These are phyloP conservation scores for Ochotona princeps DNA, from an alignment of 2,113 vertebrate genomes.

Conservation along the genomic window DNA sequence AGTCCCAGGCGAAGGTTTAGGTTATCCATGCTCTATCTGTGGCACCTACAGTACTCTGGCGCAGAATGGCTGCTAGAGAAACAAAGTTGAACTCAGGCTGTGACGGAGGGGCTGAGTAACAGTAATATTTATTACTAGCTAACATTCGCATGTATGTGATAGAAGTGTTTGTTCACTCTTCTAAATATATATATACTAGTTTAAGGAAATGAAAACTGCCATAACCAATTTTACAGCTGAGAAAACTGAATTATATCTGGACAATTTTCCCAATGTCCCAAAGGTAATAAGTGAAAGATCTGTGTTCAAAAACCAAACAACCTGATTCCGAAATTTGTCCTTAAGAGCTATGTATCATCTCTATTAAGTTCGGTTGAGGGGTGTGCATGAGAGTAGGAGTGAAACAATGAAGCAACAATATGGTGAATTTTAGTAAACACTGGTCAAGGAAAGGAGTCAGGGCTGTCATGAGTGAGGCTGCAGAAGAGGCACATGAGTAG, in stretches of 20 bases:
- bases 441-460: not conserved
- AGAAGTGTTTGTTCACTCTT: not conserved
- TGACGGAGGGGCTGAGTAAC: too few relatives aligned
- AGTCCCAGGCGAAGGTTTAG: too few relatives aligned
- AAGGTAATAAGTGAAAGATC: not conserved
- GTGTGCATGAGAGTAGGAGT: not conserved
- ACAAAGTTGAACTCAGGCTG: too few relatives aligned
- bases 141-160: not conserved
- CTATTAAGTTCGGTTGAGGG: not conserved
- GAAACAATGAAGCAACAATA: not conserved
- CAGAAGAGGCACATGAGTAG: not conserved
- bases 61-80: too few relatives aligned
- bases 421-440: not conserved
- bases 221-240: not conserved
- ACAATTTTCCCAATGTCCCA: not conserved
- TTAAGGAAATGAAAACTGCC: too few relatives aligned
- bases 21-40: too few relatives aligned
- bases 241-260: not conserved
- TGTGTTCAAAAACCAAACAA: not conserved
- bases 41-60: too few relatives aligned
- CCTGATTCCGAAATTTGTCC: not conserved
- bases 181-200: not conserved
- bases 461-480: too few relatives aligned
- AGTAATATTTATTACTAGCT: too few relatives aligned
- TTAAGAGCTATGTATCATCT: not conserved